Base-by-base conservation (phyloP, 2,888 invertebrate species). In the Lepidonotus clava region DNA sequence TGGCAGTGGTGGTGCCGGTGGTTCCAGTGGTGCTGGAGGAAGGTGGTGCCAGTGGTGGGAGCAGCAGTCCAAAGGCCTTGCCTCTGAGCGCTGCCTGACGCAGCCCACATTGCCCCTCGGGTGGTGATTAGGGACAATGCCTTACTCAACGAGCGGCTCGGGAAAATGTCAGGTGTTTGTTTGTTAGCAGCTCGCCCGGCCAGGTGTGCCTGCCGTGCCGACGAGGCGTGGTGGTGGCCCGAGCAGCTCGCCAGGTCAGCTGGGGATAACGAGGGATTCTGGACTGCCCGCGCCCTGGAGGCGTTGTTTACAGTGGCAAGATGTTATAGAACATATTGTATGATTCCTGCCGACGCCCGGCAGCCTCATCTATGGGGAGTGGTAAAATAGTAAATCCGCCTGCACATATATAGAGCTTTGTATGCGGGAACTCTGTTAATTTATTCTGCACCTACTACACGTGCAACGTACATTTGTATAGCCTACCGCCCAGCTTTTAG, bases 191-290 rank as follows among this genome's bases (percentile, higher is more conserved):
- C 28, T 61, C 61, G 24, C 28, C 1, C 28, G 6, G 11, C 61
- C 61, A 61, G 61, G 61, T 61, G 61, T 61, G 61, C 28, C 61
- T 61, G n/a, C n/a, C n/a, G 61, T 61, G 61, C 11, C 4, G 28
- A 18, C 61, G n/a, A n/a, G n/a, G n/a, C n/a, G n/a, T n/a, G n/a
- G n/a, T n/a, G n/a, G n/a, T 53, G 53, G 53, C n/a, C n/a, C 28
- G 61, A 61, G 61, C 61, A 28, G 61, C 61, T 61, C 61, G 61
- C 21, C 6, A 24, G 53, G 53, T 53, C 53, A 53, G 28, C 61
- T 11, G 61, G 61, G 24, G 28, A 61, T 24, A 32, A 61, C 24
- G 28, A 61, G 28, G 24, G 61, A 4, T 18, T 1, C 46, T 11
- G 61, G n/a, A n/a, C n/a, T n/a, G n/a, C n/a, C n/a, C n/a, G n/a